A percentile compares a stretch with the other conserved stretches of the same genome.
phyloP scores from a whole-genome alignment of 2,888 invertebrate species.

The Frankliniella fusca region DNA sequence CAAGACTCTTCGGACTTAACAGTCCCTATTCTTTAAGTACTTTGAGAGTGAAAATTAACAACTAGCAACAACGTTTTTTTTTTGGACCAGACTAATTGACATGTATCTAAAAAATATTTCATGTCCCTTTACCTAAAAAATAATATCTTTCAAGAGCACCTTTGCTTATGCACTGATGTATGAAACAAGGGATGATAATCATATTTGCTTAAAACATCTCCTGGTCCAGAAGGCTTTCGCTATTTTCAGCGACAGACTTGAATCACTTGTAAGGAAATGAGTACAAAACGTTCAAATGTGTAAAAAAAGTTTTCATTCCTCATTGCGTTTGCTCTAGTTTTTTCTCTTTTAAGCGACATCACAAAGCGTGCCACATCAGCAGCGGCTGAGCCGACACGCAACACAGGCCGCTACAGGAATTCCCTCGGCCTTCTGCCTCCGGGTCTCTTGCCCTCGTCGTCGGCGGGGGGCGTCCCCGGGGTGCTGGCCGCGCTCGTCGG shows the following conservation, averaged over 20 bases:
- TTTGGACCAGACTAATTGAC: constrained; percentile 26
- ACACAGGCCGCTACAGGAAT: constrained; percentile 46
- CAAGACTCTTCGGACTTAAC: background rate
- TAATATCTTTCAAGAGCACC: constrained; percentile 11
- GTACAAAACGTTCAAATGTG: background rate
- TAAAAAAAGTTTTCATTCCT: constrained; percentile 24
- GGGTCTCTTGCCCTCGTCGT: constrained; percentile 40
- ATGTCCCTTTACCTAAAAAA: constrained; percentile 17
- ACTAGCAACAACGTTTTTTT: constrained; percentile 9
- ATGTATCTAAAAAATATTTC: constrained; percentile 30
- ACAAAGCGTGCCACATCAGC: background rate
- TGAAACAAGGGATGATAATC: constrained; percentile 17
- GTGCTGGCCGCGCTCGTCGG: constrained; percentile 36
- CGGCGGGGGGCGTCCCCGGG: constrained; percentile 46
- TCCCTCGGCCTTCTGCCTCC: constrained; percentile 47
- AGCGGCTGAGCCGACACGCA: background rate
- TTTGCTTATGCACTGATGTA: background rate
- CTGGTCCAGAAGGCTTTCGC: constrained; percentile 3
- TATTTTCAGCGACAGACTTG: background rate
- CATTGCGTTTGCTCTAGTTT: background rate
- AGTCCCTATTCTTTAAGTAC: background rate
- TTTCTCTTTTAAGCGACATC: background rate
- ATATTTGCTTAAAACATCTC: constrained; percentile 1
- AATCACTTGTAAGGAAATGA: constrained; percentile 10
- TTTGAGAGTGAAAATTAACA: constrained; percentile 14